Percentiles rank a stretch among this genome's conserved stretches.
These are phyloP conservation scores for Phengaris alcon DNA, from an alignment of 2,888 invertebrate species.

Conservation along the genomic window DNA sequence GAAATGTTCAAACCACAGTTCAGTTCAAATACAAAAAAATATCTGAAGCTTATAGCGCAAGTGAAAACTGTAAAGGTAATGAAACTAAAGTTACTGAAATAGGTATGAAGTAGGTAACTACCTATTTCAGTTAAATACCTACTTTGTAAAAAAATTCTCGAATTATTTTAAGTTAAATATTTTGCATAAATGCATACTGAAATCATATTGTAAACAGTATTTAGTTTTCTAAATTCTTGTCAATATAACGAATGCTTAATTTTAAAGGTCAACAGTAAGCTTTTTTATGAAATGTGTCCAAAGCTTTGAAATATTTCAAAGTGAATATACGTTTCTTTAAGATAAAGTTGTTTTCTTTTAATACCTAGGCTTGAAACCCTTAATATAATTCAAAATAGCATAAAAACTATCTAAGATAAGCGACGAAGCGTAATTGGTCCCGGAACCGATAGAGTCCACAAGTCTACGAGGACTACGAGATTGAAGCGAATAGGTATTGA, in stretches of 20 bases:
- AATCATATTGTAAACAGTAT: background rate
- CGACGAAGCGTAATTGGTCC: no score
- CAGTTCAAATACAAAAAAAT: background rate
- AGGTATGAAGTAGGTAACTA: no score
- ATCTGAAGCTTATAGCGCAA: background rate
- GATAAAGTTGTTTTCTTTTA: conserved; percentile 44
- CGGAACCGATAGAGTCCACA: no score
- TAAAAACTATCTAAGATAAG: background rate
- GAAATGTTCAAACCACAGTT: background rate
- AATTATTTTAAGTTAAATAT: conserved; percentile 7
- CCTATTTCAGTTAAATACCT: no score
- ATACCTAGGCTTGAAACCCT: background rate
- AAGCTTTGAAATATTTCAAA: conserved; percentile 56
- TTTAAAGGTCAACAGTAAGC: conserved; percentile 36
- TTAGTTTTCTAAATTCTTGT: background rate
- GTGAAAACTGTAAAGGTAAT: no score
- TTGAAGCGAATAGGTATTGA: no score
- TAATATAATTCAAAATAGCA: conserved; percentile 6
- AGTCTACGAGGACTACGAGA: no score
- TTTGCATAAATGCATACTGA: background rate
- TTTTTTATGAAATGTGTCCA: conserved; percentile 50
- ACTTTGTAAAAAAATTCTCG: background rate
- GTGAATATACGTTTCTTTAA: conserved; percentile 59
- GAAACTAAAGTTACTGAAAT: no score
- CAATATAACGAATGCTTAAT: conserved; percentile 28